Evolutionary conservation across 2,113 vertebrate genomes (phyloP), one percentile per base, ranked within the genome.

Genomic region (Synodontis membranacea): DNA sequence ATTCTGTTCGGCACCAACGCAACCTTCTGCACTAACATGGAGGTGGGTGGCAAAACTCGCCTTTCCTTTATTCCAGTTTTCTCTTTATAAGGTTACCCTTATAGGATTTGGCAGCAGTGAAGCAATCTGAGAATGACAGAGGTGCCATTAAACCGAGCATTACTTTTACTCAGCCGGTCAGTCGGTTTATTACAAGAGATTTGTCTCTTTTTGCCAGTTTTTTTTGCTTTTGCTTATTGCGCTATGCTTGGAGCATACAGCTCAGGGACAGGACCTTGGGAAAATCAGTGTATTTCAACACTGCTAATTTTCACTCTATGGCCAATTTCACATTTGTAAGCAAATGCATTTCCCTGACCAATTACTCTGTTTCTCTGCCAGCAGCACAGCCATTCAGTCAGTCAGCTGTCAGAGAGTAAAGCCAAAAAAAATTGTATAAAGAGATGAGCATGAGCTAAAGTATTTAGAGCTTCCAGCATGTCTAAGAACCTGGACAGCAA

Each of bases 1-100:
- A 99, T 99, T 87, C 96, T 99, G 14, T 99, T 99, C 62, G 98
- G 98, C 88, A 96, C 94, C 93, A 99, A 99, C 4, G 96, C 98
- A 85, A 98, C 97, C 0, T 99, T 99, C 95, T 99, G 98, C 93
- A 97, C 93, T 87, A 95, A 99, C 75, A 99, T 98, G 98, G 96
- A 98, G 97, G 98, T 99, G 37, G 64, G 80, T 83, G 64, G 56
- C n/a, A 42, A 62, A 68, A 12, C 31, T n/a, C 37, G 11, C 25
- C 70, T 60, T 21, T 75, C 5, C 70, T 60, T 76, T 75, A 44
- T 58, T 80, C 10, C 6, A 25, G 37, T 54, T 7, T 58, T 58
- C 54, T 28, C 5, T 80, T 80, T 28, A 80, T 25, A 42, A 28
- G 34, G 31, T 39, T 58, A 14, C 12, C 25, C 3, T 80, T 58